Conservation (phyloP, 92 coral and sea anemone species). For the Phymanthus crucifer region DNA sequence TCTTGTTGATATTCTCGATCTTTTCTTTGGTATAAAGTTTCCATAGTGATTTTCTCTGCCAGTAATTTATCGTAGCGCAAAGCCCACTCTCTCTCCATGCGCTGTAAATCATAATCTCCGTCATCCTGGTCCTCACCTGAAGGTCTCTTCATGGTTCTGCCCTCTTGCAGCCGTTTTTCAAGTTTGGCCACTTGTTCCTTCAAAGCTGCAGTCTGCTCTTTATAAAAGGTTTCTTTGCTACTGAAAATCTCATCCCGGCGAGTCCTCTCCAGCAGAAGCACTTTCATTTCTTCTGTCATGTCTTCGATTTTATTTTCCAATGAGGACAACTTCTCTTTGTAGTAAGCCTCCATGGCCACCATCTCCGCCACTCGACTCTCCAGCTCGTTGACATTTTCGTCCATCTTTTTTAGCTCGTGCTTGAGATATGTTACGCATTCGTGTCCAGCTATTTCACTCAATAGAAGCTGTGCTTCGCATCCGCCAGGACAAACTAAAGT, state of each 20-base stretch:
- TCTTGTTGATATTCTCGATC: constrained; percentile 75
- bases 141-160: constrained; percentile 38
- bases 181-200: constrained; percentile 79
- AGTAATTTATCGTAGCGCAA: constrained; percentile 69
- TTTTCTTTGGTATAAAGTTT: constrained; percentile 67
- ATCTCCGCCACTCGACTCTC: constrained; percentile 55
- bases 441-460: constrained; percentile 62
- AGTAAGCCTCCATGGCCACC: constrained; percentile 58
- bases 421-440: constrained; percentile 73
- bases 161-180: constrained; percentile 63
- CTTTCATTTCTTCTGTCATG: constrained; percentile 74
- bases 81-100: constrained; percentile 73
- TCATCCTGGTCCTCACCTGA: constrained; percentile 56
- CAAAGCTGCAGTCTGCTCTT: constrained; percentile 82
- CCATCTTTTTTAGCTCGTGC: constrained; percentile 34
- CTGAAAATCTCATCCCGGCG: constrained; percentile 84
- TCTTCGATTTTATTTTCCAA: constrained; percentile 71
- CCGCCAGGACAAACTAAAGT: constrained; percentile 85
- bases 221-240: constrained; percentile 83
- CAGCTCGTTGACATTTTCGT: constrained; percentile 35
- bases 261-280: constrained; percentile 71
- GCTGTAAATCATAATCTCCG: constrained; percentile 37
- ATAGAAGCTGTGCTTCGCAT: constrained; percentile 64
- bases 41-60: constrained; percentile 79
- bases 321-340: constrained; percentile 45